Conservation (phyloP, 2,888 invertebrate species). For the Athalia circularis region DNA sequence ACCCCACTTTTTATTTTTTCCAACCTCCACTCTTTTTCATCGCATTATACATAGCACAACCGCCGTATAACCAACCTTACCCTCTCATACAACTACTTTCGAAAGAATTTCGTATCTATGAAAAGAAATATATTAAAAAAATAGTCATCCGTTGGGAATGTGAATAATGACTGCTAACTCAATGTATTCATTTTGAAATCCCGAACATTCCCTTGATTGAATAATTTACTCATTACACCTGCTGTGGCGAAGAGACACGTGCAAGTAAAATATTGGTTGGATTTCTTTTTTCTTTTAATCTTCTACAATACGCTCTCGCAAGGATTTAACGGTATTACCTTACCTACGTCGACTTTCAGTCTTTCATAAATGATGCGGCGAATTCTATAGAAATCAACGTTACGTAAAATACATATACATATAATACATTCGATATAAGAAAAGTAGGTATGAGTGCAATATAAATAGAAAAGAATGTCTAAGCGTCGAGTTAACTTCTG, state of each 20-base stretch:
- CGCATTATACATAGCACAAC: too few species aligned
- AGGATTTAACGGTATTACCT: slow-evolving; percentile 53
- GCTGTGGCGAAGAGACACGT: background rate
- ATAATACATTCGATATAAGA: background rate
- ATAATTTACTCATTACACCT: slow-evolving; percentile 20
- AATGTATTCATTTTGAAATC: background rate
- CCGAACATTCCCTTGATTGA: slow-evolving; percentile 1
- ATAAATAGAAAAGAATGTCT: background rate
- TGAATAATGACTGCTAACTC: background rate
- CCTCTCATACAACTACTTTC: too few species aligned
- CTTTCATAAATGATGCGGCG: background rate
- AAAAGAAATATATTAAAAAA: background rate
- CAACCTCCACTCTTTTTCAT: too few species aligned
- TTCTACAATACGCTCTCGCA: background rate
- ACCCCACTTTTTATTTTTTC: background rate
- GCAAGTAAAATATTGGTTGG: too few species aligned
- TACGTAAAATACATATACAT: background rate
- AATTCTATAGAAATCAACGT: background rate
- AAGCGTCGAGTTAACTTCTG: too few species aligned
- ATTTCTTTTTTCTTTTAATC: background rate
- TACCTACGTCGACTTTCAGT: slow-evolving; percentile 30
- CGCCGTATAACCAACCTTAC: too few species aligned
- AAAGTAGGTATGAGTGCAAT: background rate
- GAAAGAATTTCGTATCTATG: too few species aligned
- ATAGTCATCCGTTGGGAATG: background rate